Percentiles rank a stretch among this genome's conserved stretches.
Conservation (phyloP, 2,888 invertebrate species). For the Cheilosia pagana region DNA sequence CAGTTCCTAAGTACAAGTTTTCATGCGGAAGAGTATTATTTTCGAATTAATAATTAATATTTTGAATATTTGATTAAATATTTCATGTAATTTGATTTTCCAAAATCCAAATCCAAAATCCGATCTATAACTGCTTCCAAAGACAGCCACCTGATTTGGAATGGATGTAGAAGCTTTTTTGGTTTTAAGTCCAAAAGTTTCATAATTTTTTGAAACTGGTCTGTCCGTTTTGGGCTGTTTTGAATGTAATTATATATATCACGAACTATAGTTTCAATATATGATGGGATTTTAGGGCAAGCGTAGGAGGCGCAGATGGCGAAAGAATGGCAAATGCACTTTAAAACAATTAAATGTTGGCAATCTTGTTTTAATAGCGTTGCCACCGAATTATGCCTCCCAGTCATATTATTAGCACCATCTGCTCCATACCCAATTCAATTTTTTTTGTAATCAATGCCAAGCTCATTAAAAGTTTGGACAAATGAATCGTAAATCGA, state of each 20-base stretch:
- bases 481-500: neutral
- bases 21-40: neutral
- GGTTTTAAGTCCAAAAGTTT: neutral
- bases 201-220: conserved; percentile 13
- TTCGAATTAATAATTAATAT: neutral
- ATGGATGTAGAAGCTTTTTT: conserved; percentile 5
- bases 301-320: neutral
- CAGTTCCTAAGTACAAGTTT: conserved; percentile 1
- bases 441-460: neutral
- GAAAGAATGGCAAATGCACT: neutral
- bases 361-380: neutral
- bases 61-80: neutral
- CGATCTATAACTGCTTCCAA: conserved; percentile 12
- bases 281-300: neutral
- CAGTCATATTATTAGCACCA: neutral
- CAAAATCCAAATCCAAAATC: too few species aligned
- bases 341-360: neutral
- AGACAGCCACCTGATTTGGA: conserved; percentile 26
- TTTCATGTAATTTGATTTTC: too few species aligned
- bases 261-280: neutral
- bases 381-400: neutral
- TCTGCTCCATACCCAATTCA: neutral
- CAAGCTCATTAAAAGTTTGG: neutral
- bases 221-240: conserved; percentile 19
- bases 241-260: conserved; percentile 15